Percentiles rank a stretch among this genome's conserved stretches.
Conservation (phyloP, 2,888 invertebrate genomes). For the Rhabditoides inermis region DNA sequence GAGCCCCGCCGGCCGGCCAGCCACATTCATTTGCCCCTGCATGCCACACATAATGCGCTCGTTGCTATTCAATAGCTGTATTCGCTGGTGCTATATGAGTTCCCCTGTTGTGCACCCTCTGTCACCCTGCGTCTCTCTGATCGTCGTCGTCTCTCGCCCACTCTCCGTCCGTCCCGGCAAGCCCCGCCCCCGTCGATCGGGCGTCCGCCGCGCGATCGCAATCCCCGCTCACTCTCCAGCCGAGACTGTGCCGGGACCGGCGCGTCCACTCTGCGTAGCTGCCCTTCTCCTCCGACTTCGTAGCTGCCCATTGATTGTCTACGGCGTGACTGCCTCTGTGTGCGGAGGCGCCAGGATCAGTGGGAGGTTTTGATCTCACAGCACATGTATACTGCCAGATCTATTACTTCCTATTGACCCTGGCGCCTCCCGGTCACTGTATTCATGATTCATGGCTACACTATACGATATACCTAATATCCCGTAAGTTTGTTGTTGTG, state of each 20-base stretch:
- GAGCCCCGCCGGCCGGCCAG: no score
- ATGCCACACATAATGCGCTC: no score
- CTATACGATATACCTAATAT: no score
- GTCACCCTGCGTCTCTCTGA: no score
- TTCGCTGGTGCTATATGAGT: no score
- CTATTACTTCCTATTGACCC: constrained; percentile 14
- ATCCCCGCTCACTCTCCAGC: constrained; percentile 1
- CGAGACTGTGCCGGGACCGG: neutral
- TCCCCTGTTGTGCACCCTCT: no score
- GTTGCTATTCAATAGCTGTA: no score
- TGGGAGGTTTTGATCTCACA: constrained; percentile 13
- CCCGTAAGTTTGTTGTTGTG: neutral
- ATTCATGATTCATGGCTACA: neutral
- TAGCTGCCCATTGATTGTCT: neutral
- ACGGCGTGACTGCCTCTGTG: neutral
- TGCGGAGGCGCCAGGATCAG: constrained; percentile 9
- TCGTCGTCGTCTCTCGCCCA: no score
- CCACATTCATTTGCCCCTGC: no score
- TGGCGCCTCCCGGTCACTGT: neutral
- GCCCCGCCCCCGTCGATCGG: neutral
- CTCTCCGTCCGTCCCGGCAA: neutral
- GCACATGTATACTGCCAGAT: constrained; percentile 9
- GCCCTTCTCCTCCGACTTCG: neutral
- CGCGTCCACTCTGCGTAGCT: neutral
- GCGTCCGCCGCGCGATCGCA: neutral